A percentile compares a stretch with the other conserved stretches of the same genome.
Conservation (phyloP, 2,797 vertebrate genomes). For the Anas georgica region DNA sequence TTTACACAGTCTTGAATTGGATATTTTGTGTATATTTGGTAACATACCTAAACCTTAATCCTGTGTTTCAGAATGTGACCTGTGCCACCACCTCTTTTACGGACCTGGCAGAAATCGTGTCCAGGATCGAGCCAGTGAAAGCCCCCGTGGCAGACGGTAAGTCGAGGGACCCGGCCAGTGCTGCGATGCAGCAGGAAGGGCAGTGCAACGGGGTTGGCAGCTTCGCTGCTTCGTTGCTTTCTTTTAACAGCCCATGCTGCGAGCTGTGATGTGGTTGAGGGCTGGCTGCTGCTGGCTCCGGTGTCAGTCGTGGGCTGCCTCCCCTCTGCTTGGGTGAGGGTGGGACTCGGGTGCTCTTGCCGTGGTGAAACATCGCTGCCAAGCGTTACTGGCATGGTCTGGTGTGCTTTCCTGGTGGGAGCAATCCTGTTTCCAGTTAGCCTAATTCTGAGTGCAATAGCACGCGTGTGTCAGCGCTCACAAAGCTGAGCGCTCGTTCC, state of each 20-base stretch:
- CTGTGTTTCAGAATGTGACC: slow-evolving; percentile 82
- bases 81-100: slow-evolving; percentile 94
- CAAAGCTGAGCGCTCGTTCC: accelerated
- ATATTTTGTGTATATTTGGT: neutral
- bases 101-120: slow-evolving; percentile 94
- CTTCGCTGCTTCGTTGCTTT: neutral
- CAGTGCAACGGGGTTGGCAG: neutral
- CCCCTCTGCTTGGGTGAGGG: neutral
- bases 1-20: neutral
- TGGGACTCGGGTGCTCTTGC: accelerated
- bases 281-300: neutral
- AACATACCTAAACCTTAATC: accelerated
- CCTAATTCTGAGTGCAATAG: neutral
- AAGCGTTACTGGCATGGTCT: accelerated
- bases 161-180: neutral
- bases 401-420: neutral
- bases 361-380: accelerated
- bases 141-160: slow-evolving; percentile 82
- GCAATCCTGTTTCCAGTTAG: neutral
- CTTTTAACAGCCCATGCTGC: accelerated
- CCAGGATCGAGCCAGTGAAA: slow-evolving; percentile 90
- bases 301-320: neutral
- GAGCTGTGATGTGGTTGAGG: neutral
- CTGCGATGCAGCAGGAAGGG: neutral
- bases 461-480: accelerated